Evolutionary conservation across 2,888 invertebrate species (phyloP).

Genomic region (Euclidia mi): DNA sequence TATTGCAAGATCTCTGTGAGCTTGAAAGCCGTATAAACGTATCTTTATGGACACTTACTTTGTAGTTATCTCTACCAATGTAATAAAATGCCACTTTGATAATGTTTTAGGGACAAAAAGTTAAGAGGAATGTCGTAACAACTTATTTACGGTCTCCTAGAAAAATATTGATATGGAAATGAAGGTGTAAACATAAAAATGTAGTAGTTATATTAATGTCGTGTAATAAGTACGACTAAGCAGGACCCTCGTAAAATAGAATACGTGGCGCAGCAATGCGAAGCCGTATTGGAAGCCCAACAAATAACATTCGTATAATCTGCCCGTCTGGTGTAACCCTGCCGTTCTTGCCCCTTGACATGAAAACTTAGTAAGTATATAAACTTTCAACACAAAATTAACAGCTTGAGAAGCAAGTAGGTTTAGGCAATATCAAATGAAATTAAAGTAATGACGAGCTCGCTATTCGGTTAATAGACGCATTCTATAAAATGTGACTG

Average conservation of each 20-base stretch:
- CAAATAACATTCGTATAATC: slow-evolving; percentile 54
- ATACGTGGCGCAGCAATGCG: slow-evolving; percentile 33
- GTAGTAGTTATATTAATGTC: background rate
- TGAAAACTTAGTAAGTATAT: slow-evolving; percentile 27
- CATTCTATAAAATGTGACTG: too few relatives aligned
- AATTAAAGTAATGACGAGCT: too few relatives aligned
- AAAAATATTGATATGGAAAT: slow-evolving; percentile 23
- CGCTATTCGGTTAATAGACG: too few relatives aligned
- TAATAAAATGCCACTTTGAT: slow-evolving; percentile 60
- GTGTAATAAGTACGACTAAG: background rate
- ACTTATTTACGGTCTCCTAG: slow-evolving; percentile 33
- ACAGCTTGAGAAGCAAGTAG: too few relatives aligned
- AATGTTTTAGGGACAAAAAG: slow-evolving; percentile 47
- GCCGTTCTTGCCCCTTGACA: slow-evolving; percentile 41
- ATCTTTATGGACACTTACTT: slow-evolving; percentile 63
- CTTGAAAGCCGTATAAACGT: slow-evolving; percentile 58
- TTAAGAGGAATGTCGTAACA: slow-evolving; percentile 37
- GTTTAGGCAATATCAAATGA: too few relatives aligned
- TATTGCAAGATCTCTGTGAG: slow-evolving; percentile 55
- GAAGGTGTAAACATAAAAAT: slow-evolving; percentile 5
- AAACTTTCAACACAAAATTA: too few relatives aligned
- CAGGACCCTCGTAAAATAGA: slow-evolving; percentile 9
- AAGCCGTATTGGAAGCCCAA: slow-evolving; percentile 64
- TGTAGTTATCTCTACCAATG: slow-evolving; percentile 59
- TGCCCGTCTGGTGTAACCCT: slow-evolving; percentile 51